Conservation (phyloP, 2,888 invertebrate species). For the Hermaeophaga mercurialis region DNA sequence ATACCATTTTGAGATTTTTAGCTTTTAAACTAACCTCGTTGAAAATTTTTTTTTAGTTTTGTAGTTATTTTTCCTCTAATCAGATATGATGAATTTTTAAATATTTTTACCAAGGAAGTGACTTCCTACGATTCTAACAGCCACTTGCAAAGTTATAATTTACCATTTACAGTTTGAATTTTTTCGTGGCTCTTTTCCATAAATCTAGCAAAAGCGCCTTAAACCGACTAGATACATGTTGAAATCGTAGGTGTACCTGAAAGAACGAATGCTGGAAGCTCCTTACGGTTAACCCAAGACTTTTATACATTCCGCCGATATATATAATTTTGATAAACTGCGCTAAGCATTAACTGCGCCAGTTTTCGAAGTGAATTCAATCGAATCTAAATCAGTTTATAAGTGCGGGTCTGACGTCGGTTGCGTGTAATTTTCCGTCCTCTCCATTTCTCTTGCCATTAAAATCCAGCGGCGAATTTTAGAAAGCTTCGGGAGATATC, state of each 20-base stretch:
- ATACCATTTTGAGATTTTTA: no score
- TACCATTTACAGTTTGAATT: neutral
- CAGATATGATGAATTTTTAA: no score
- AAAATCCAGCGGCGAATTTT: conserved; percentile 30
- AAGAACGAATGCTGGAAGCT: conserved; percentile 16
- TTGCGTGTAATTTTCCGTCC: conserved; percentile 42
- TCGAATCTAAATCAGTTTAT: conserved; percentile 43
- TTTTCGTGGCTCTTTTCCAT: conserved; percentile 1
- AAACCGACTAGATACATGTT: conserved; percentile 2
- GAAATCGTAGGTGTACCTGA: conserved; percentile 19
- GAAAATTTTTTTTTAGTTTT: no score
- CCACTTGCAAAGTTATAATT: conserved; percentile 1
- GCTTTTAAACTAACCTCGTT: no score
- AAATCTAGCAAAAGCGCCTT: conserved; percentile 10
- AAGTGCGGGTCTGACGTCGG: conserved; percentile 33
- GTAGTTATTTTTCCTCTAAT: no score
- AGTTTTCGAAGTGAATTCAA: conserved; percentile 39
- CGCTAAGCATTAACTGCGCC: conserved; percentile 39
- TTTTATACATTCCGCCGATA: conserved; percentile 17
- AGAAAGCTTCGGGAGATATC: conserved; percentile 13
- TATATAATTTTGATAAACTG: conserved; percentile 41
- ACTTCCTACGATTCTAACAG: neutral
- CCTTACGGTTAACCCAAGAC: conserved; percentile 14
- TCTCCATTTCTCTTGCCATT: conserved; percentile 30
- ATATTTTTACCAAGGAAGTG: no score